Evolutionary conservation across 2,888 invertebrate species (phyloP).

Genomic region (Drosophila pseudotakahashii): DNA sequence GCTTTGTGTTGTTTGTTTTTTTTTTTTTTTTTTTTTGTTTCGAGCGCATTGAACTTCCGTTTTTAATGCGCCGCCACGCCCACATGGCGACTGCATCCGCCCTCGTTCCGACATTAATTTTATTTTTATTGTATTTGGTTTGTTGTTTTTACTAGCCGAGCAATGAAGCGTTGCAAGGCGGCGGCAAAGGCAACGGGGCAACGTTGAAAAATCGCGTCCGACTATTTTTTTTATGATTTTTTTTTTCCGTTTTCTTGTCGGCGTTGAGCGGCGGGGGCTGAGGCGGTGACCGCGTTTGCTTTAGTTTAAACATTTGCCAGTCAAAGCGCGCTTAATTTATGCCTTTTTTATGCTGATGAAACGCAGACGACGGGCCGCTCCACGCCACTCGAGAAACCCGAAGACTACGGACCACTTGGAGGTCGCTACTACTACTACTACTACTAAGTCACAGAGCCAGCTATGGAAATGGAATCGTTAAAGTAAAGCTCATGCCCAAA

Average conservation of each 20-base stretch:
- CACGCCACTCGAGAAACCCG: constrained; percentile 14
- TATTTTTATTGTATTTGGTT: constrained; percentile 50
- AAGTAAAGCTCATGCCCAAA: not conserved
- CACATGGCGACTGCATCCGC: constrained; percentile 22
- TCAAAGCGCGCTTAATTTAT: constrained; percentile 80
- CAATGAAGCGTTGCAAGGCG: constrained; percentile 77
- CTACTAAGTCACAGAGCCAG: not conserved
- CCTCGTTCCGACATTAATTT: constrained; percentile 49
- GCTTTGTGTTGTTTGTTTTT: not conserved
- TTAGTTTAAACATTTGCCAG: constrained; percentile 76
- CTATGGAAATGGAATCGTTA: constrained; percentile 7
- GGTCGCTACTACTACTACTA: constrained; percentile 5
- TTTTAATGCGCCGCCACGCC: constrained; percentile 67
- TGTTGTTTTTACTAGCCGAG: constrained; percentile 47
- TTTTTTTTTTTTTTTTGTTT: not conserved
- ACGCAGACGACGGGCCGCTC: constrained; percentile 47
- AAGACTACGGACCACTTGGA: constrained; percentile 8
- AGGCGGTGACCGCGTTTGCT: constrained; percentile 52
- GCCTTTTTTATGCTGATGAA: constrained; percentile 83
- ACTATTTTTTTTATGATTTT: constrained; percentile 72
- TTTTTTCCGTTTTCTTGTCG: constrained; percentile 19
- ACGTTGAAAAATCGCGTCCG: constrained; percentile 68
- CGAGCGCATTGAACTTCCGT: constrained; percentile 68
- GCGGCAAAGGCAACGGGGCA: too few relatives aligned
- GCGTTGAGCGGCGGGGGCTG: constrained; percentile 6